These are phyloP conservation scores for Epiblema foenella DNA, from an alignment of 2,888 invertebrate species.

Conservation along the genomic window DNA sequence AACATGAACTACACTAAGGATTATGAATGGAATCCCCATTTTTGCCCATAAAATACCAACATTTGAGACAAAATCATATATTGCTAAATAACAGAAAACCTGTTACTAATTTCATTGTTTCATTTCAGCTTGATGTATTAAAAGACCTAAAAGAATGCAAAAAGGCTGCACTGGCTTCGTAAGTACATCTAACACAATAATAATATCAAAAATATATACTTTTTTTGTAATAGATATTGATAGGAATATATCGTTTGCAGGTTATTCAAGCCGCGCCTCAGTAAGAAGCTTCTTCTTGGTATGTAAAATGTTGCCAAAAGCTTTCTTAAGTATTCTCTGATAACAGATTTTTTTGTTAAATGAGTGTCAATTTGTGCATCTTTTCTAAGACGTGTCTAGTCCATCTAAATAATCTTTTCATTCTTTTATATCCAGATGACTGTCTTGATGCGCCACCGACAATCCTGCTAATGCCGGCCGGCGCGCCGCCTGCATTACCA, in stretches of 20 bases:
- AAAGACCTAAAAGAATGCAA: slow-evolving; percentile 78
- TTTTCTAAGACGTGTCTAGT: neutral
- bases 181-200: slow-evolving; percentile 56
- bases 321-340: neutral
- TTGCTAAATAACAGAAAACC: neutral
- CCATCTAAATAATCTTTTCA: neutral
- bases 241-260: slow-evolving; percentile 64
- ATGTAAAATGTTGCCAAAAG: slow-evolving; percentile 47
- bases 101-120: slow-evolving; percentile 24
- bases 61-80: neutral
- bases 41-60: neutral
- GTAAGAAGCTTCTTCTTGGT: slow-evolving; percentile 63
- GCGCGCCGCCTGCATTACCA: slow-evolving; percentile 51
- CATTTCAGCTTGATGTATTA: slow-evolving; percentile 71
- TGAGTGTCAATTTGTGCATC: neutral
- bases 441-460: slow-evolving; percentile 58
- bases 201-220: neutral
- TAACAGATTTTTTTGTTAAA: neutral
- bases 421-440: slow-evolving; percentile 34
- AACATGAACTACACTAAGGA: neutral
- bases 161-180: slow-evolving; percentile 71
- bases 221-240: no score
- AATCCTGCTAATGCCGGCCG: slow-evolving; percentile 69
- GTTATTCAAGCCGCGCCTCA: slow-evolving; percentile 68
- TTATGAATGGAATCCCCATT: neutral